A percentile compares a stretch with the other conserved stretches of the same genome.
Evolutionary conservation across 2,888 invertebrate species (phyloP).

Genomic region (Tetragonisca angustula): DNA sequence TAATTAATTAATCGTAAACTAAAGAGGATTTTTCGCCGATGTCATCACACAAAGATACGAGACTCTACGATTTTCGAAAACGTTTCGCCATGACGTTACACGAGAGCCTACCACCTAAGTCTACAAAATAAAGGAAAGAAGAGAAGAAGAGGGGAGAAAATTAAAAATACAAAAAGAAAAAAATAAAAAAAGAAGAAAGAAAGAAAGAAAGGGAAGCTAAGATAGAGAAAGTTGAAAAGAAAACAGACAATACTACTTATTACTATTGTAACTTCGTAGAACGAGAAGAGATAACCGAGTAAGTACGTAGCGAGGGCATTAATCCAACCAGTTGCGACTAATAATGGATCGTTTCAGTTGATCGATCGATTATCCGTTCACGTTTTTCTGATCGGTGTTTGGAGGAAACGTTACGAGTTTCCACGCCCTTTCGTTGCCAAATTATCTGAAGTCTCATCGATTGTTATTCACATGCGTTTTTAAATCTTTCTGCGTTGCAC

Average conservation of each 20-base stretch:
- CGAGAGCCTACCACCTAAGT: slow-evolving; percentile 36
- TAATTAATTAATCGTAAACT: slow-evolving; percentile 33
- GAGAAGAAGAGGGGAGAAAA: neutral
- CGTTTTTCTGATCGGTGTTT: neutral
- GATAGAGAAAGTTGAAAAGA: slow-evolving; percentile 49
- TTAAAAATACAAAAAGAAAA: slow-evolving; percentile 9
- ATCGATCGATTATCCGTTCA: slow-evolving; percentile 1
- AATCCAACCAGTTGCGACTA: slow-evolving; percentile 43
- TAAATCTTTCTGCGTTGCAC: neutral
- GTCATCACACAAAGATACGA: slow-evolving; percentile 7
- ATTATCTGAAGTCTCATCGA: neutral
- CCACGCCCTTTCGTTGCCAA: slow-evolving; percentile 14
- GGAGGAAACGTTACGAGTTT: slow-evolving; percentile 16
- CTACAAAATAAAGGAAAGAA: slow-evolving; percentile 39
- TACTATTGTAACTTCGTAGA: slow-evolving; percentile 56
- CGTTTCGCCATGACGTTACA: slow-evolving; percentile 45
- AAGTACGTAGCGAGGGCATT: slow-evolving; percentile 60
- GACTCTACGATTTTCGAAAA: neutral
- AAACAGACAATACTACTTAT: slow-evolving; percentile 73
- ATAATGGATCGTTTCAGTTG: slow-evolving; percentile 40
- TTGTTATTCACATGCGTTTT: neutral
- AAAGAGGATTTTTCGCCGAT: slow-evolving; percentile 31
- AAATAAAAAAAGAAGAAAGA: neutral
- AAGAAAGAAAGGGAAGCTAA: too few relatives aligned
- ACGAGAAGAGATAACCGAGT: slow-evolving; percentile 20